Evolutionary conservation across 92 coral and sea anemone species (phyloP).

Genomic region (Chrysogorgia sp.): DNA sequence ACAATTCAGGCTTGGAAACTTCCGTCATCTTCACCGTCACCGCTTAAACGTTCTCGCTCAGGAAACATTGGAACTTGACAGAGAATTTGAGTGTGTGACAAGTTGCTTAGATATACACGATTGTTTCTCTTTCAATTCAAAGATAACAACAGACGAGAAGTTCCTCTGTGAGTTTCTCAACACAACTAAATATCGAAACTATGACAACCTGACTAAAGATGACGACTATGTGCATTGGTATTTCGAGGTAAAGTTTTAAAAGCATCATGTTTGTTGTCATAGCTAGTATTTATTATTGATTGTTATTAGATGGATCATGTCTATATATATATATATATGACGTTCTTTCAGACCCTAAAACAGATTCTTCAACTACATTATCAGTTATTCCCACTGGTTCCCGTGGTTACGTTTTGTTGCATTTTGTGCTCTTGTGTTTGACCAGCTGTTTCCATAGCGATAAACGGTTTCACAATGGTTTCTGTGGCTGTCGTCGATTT

Average conservation of each 20-base stretch:
- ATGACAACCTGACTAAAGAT: background rate
- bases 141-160: slow-evolving; percentile 8
- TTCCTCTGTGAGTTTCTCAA: slow-evolving; percentile 38
- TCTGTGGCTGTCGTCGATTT: too few species aligned
- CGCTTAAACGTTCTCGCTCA: slow-evolving; percentile 21
- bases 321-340: too few species aligned
- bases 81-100: background rate
- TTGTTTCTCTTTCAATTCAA: slow-evolving; percentile 36
- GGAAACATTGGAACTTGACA: slow-evolving; percentile 4
- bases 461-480: too few species aligned
- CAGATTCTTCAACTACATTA: too few species aligned
- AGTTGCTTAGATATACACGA: slow-evolving; percentile 10
- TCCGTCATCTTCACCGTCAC: background rate
- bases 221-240: slow-evolving; percentile 29
- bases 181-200: slow-evolving; percentile 29
- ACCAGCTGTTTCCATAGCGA: too few species aligned
- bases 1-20: background rate
- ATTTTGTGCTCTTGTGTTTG: too few species aligned
- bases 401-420: too few species aligned
- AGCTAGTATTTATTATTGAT: background rate
- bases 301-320: too few species aligned
- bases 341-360: too few species aligned
- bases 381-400: too few species aligned
- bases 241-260: slow-evolving; percentile 40
- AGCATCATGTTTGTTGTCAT: too few species aligned